Evolutionary conservation across 2,113 vertebrate species (phyloP).

Genomic region (Channa argus): DNA sequence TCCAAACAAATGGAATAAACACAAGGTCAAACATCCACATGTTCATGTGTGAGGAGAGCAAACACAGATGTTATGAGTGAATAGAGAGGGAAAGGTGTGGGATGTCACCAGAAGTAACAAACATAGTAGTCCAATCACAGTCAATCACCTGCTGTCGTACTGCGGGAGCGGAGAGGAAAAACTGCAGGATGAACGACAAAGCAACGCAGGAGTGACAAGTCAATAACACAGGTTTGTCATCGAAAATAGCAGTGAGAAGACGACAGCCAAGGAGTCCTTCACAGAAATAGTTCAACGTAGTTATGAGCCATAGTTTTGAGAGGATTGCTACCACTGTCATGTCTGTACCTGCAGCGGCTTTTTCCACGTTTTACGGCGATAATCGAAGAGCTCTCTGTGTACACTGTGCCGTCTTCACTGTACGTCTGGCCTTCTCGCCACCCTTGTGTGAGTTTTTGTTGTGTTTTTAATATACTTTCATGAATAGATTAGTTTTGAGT

Average conservation of each 20-base stretch:
- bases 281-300: background rate
- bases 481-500: too few species aligned
- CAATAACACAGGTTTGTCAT: conserved; percentile 67
- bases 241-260: conserved; percentile 29
- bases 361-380: too few species aligned
- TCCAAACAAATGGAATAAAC: conserved; percentile 20
- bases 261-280: conserved; percentile 12
- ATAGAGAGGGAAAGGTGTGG: conserved; percentile 32
- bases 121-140: conserved; percentile 68
- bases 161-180: conserved; percentile 96
- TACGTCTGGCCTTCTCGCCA: too few species aligned
- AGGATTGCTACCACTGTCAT: too few species aligned
- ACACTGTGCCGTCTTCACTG: too few species aligned
- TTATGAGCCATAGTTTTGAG: too few species aligned
- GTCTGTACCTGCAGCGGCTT: too few species aligned
- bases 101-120: conserved; percentile 60
- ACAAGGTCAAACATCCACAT: background rate
- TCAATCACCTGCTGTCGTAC: conserved; percentile 98
- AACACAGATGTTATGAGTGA: conserved; percentile 69
- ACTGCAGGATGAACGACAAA: conserved; percentile 90
- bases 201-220: conserved; percentile 87
- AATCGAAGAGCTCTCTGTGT: too few species aligned
- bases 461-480: too few species aligned
- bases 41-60: conserved; percentile 39
- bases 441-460: too few species aligned